Conservation (phyloP, 2,797 vertebrate genomes). For the Acanthiza pusilla region DNA sequence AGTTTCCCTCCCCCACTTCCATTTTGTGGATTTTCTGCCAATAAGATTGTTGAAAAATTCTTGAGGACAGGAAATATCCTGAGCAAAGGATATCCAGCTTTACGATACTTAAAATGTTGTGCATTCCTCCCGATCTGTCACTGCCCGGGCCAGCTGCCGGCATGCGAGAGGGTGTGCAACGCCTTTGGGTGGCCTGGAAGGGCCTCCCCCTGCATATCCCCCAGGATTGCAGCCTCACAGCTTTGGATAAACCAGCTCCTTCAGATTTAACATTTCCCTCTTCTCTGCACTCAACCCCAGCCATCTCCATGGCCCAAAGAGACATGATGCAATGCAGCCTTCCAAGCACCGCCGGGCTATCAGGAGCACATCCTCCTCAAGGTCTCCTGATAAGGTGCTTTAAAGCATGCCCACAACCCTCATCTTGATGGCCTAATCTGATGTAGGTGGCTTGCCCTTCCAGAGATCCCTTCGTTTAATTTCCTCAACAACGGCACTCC, state of each 20-base stretch:
- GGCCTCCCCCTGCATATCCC: background rate
- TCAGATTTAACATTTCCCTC: background rate
- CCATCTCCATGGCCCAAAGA: accelerated
- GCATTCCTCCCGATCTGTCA: background rate
- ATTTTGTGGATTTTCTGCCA: background rate
- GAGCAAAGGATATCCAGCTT: conserved; percentile 6
- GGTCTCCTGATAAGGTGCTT: background rate
- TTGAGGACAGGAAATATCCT: conserved; percentile 4
- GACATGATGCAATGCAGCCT: accelerated
- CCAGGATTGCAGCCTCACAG: background rate
- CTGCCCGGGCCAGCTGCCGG: accelerated
- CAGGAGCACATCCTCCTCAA: background rate
- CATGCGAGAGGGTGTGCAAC: accelerated
- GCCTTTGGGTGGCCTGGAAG: accelerated
- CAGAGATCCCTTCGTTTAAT: background rate
- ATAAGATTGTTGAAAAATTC: background rate
- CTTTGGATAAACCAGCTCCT: background rate
- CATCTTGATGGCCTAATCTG: background rate
- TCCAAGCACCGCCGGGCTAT: background rate
- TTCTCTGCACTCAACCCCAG: background rate
- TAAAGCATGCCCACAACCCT: background rate
- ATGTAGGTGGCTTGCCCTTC: background rate
- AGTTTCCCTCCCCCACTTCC: background rate
- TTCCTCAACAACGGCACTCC: conserved; percentile 45
- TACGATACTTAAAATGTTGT: background rate